These are phyloP conservation scores for Drosophila quinaria DNA, from an alignment of 2,888 invertebrate genomes.

Conservation along the genomic window DNA sequence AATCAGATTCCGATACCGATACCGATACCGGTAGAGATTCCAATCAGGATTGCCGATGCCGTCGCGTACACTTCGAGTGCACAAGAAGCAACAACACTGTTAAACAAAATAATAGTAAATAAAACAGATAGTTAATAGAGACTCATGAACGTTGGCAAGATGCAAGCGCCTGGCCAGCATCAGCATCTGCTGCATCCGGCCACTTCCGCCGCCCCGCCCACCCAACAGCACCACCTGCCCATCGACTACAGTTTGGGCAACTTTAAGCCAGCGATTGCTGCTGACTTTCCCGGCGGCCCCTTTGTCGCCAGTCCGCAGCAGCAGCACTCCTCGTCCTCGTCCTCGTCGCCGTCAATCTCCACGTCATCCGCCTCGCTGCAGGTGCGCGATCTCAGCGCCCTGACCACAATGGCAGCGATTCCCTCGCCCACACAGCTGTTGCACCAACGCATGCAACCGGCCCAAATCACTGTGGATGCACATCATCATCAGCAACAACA, in stretches of 20 bases:
- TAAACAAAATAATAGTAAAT: constrained; percentile 7
- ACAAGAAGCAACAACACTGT: constrained; percentile 13
- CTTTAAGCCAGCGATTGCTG: constrained; percentile 83
- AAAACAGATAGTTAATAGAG: constrained; percentile 13
- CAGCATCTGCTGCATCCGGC: constrained; percentile 69
- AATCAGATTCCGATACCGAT: constrained; percentile 33
- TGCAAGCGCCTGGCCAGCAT: constrained; percentile 66
- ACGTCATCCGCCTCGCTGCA: constrained; percentile 67
- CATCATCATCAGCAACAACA: constrained; percentile 70
- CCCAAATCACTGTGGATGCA: constrained; percentile 66
- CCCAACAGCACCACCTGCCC: constrained; percentile 81
- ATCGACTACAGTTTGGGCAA: constrained; percentile 84
- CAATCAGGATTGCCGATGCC: constrained; percentile 27
- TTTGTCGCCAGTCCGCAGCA: constrained; percentile 74
- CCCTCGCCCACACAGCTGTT: constrained; percentile 82
- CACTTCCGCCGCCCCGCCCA: constrained; percentile 58
- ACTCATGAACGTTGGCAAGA: constrained; percentile 81
- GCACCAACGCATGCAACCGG: constrained; percentile 79
- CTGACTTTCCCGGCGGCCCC: constrained; percentile 81
- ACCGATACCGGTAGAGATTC: constrained; percentile 3
- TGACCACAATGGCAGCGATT: constrained; percentile 81
- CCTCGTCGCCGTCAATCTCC: constrained; percentile 39
- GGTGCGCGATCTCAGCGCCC: constrained; percentile 81
- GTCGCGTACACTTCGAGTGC: constrained; percentile 44
- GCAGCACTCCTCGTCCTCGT: constrained; percentile 43